Base-by-base conservation (phyloP, 2,888 invertebrate species). In the Eudemis profundana region DNA sequence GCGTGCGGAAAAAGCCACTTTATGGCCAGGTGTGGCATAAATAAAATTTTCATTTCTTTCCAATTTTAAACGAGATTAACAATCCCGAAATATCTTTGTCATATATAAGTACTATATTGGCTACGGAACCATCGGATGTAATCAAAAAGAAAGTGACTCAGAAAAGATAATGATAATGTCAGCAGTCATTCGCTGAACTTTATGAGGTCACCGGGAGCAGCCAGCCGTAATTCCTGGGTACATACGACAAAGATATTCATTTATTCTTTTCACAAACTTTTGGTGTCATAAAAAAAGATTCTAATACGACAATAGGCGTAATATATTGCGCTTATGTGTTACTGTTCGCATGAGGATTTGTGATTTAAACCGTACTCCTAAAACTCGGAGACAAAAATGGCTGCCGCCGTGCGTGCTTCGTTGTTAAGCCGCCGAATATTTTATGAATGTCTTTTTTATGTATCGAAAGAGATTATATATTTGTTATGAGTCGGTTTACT, bases 181-280 rank as follows among this genome's bases (percentile, higher is more conserved):
- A 33, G 51, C 36, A 19, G 36, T 36, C 51, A 51, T 51, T 51
- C 12, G 4, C 10, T 12, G 19, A 19, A 51, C 51, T 36, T 36
- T 51, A 51, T 19, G 36, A 36, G 17, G 51, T 51, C 51, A 51
- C 17, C n/a, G 36, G 51, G 17, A 17, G 29, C 29, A 10, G 49
- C 14, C 10, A 19, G 19, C 19, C 36, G 51, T 14, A 14, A 36
- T 36, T 36, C 19, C 36, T 19, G 15, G 12, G 1, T 36, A 36
- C 33, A 51, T 17, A 2, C 57, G n/a, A 23, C 33, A 33, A 57
- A 57, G 7, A 46, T 33, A 57, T 57, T 57, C 57, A 57, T 57
- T 36, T 57, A 57, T 57, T 57, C 57, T 47, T 19, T 57, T 49
- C 27, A 60, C 27, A 27, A 60, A 49, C 60, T 59, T 60, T 33